Percentiles rank a stretch among this genome's conserved stretches.
phyloP scores from a whole-genome alignment of 2,113 vertebrate species.

The Tringa solitaria region DNA sequence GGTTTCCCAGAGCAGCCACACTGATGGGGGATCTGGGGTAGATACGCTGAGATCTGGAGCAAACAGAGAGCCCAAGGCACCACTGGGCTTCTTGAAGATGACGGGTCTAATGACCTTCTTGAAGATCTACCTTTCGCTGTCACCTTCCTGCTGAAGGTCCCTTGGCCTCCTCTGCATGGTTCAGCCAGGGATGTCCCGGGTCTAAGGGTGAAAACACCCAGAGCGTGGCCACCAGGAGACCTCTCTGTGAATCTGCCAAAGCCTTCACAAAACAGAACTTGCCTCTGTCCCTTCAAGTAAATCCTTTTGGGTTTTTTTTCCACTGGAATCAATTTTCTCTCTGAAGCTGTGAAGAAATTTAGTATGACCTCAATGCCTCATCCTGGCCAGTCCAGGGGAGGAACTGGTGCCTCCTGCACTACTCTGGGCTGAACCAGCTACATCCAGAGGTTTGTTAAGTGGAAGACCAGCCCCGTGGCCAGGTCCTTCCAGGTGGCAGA shows the following conservation, averaged over 20 bases:
- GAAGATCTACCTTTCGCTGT: not conserved
- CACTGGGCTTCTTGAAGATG: too few species aligned
- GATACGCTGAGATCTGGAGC: not conserved
- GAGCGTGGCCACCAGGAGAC: not conserved
- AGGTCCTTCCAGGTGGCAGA: not conserved
- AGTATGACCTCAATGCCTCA: not conserved
- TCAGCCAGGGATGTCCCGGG: not conserved
- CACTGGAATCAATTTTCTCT: not conserved
- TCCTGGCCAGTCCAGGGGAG: not conserved
- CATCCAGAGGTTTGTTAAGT: not conserved
- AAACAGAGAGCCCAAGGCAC: not conserved
- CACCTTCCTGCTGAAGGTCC: not conserved
- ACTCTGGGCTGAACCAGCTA: not conserved
- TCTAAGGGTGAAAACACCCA: not conserved
- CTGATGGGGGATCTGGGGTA: too few species aligned
- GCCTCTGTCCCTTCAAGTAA: not conserved
- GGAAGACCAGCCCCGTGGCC: too few species aligned
- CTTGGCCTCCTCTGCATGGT: fast-evolving
- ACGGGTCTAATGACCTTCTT: not conserved
- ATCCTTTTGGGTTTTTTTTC: not conserved
- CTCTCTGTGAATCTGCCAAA: not conserved
- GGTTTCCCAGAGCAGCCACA: fast-evolving
- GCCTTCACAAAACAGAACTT: not conserved
- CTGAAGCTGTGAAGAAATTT: not conserved
- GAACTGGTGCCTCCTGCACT: not conserved